Percentiles rank a stretch among this genome's conserved stretches.
Conservation (phyloP, 2,797 vertebrate genomes). For the Galagoides demidoff region DNA sequence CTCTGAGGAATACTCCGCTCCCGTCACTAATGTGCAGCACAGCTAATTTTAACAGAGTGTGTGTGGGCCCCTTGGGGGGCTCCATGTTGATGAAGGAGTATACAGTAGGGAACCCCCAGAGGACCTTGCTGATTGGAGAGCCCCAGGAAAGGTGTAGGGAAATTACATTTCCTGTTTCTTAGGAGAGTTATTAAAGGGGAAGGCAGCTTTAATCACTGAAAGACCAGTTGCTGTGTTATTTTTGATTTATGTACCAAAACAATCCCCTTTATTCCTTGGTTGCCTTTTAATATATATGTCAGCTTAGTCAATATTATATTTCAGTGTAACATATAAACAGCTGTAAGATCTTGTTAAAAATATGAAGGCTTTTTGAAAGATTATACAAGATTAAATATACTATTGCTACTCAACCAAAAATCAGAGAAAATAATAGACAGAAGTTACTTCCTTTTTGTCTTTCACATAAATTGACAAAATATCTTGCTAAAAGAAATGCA, state of each 20-base stretch:
- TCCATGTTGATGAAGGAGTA: constrained; percentile 89
- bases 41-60: constrained; percentile 89
- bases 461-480: constrained; percentile 43
- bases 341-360: constrained; percentile 69
- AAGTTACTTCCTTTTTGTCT: constrained; percentile 9
- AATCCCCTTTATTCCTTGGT: constrained; percentile 72
- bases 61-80: constrained; percentile 87
- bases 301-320: constrained; percentile 78
- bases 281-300: constrained; percentile 76
- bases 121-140: constrained; percentile 88
- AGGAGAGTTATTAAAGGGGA: constrained; percentile 85
- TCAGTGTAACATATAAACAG: constrained; percentile 55
- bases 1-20: constrained; percentile 88
- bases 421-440: constrained; percentile 72
- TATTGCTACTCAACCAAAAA: constrained; percentile 74
- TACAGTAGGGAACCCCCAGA: constrained; percentile 86
- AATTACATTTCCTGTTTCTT: constrained; percentile 84
- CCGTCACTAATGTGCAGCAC: constrained; percentile 90
- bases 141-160: constrained; percentile 85
- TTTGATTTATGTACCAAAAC: constrained; percentile 83
- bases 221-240: constrained; percentile 80
- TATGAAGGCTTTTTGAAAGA: constrained; percentile 75
- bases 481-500: not conserved
- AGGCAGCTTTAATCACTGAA: constrained; percentile 84
- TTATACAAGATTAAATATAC: constrained; percentile 69